Base-by-base conservation (phyloP, 2,888 invertebrate species). In the Drosophila subsilvestris region DNA sequence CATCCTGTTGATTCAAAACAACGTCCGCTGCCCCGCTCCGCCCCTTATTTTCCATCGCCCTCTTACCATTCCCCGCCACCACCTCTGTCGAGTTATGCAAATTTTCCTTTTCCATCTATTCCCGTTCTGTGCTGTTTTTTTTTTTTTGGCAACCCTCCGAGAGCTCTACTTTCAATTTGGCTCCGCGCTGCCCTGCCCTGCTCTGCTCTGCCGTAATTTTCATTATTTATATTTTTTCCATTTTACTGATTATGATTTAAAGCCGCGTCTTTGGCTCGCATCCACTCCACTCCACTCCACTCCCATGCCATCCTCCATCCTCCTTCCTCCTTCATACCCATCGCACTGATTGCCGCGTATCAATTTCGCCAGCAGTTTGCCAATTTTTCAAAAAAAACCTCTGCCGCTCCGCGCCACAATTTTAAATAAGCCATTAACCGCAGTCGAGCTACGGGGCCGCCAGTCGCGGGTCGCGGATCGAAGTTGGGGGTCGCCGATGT, bases 341-440 rank as follows among this genome's bases (percentile, higher is more conserved):
- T 14, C 44, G 32, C 55, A 22, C 45, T 86, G 86, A 87, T 89
- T 88, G 89, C 86, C 78, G 84, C 80, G 87, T 91, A 90, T 90
- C 91, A 90, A 90, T 90, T 91, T 91, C 89, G 79, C 74, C 74
- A 71, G 72, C 76, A 76, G 80, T 87, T 88, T 90, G 86, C 89
- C 89, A 90, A 90, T 90, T 91, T 90, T 85, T 90, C 91, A 90
- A 90, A 43, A 17, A 32, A 37, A 42, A 53, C 37, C 69, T 17
- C 45, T 50, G 47, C 47, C 60, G 63, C 32, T 32, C 32, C 68
- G 63, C 74, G 76, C 77, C 66, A 59, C 80, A 80, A 78, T 89
- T 91, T 90, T 90, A 90, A 91, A 90, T 91, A 91, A 90, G 88
- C 90, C 90, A 91, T 90, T 91, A 91, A 91, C 87, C 90, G 81